These are phyloP conservation scores for Trichacis sp. DNA, from an alignment of 2,888 invertebrate species.

Conservation along the genomic window DNA sequence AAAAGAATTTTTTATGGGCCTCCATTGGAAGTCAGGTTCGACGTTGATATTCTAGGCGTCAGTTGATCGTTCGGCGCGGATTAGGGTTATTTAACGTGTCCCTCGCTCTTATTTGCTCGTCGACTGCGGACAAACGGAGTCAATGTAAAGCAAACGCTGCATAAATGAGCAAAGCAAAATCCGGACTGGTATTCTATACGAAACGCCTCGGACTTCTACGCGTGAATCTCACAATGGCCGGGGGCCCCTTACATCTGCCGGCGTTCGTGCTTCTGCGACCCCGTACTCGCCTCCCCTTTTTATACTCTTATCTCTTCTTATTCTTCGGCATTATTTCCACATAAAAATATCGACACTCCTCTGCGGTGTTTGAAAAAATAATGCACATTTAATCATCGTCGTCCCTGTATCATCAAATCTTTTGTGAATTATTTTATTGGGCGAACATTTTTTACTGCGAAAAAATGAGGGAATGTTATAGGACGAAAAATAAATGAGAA, in stretches of 20 bases:
- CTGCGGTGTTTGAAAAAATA: neutral
- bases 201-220: conserved; percentile 4
- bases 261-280: conserved; percentile 9
- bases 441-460: no score
- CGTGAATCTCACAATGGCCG: conserved; percentile 52
- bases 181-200: conserved; percentile 25
- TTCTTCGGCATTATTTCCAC: conserved; percentile 16
- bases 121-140: conserved; percentile 35
- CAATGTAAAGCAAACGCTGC: conserved; percentile 41
- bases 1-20: no score
- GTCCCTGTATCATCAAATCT: neutral
- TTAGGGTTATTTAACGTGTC: conserved; percentile 36
- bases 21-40: neutral
- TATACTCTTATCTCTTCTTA: conserved; percentile 6
- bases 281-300: neutral
- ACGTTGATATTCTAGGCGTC: conserved; percentile 19
- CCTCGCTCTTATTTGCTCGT: conserved; percentile 36
- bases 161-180: conserved; percentile 29
- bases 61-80: conserved; percentile 26
- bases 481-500: no score
- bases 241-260: conserved; percentile 46
- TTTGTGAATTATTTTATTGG: no score
- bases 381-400: neutral
- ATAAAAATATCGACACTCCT: conserved; percentile 21
- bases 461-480: no score